phyloP scores from a whole-genome alignment of 2,888 invertebrate genomes.

The Cataglyphis albicans region DNA sequence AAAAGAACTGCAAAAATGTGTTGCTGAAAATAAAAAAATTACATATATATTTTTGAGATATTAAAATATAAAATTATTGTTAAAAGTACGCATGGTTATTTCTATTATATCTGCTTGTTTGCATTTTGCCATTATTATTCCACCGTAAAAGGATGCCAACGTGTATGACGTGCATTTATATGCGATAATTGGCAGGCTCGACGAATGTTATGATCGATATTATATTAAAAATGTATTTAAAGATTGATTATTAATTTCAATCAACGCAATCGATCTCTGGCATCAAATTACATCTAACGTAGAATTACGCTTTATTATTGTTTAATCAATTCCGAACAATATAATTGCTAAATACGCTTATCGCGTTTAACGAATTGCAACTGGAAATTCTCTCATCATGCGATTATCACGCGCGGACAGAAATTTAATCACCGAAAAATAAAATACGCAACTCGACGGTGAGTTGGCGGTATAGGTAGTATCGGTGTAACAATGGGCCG shows the following conservation, averaged over 20 bases:
- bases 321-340: slow-evolving; percentile 16
- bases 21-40: neutral
- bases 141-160: slow-evolving; percentile 19
- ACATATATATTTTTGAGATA: neutral
- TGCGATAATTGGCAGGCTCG: slow-evolving; percentile 22
- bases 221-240: slow-evolving; percentile 26
- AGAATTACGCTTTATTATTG: slow-evolving; percentile 16
- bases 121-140: neutral
- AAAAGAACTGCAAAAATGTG: neutral
- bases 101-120: neutral
- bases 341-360: slow-evolving; percentile 25
- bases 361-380: slow-evolving; percentile 25
- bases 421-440: slow-evolving; percentile 16
- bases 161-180: neutral
- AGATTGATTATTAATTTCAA: slow-evolving; percentile 35
- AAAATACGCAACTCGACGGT: slow-evolving; percentile 12
- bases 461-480: neutral
- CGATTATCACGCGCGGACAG: neutral
- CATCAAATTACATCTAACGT: slow-evolving; percentile 40
- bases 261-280: slow-evolving; percentile 1
- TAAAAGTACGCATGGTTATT: neutral
- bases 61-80: neutral
- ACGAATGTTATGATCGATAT: slow-evolving; percentile 8
- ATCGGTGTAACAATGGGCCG: slow-evolving; percentile 14
- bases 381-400: neutral